Evolutionary conservation across 2,888 invertebrate genomes (phyloP).

Genomic region (Drosophila emarginata): DNA sequence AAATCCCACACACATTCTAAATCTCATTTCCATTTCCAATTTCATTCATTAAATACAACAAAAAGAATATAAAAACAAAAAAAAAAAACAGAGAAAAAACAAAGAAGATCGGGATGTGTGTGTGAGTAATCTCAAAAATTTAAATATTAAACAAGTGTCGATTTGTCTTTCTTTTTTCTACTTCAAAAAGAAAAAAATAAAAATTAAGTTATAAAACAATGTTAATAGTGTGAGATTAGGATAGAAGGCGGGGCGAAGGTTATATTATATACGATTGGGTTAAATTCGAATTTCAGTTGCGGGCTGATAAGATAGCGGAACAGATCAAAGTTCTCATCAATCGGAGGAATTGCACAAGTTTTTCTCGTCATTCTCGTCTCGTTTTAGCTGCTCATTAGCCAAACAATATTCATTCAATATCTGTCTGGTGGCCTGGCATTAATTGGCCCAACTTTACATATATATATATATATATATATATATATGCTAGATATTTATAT

Average conservation of each 20-base stretch:
- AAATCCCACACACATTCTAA: constrained; percentile 59
- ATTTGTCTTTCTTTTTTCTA: constrained; percentile 46
- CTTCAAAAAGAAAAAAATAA: neutral
- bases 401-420: neutral
- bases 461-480: constrained; percentile 30
- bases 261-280: too few species aligned
- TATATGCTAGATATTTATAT: too few species aligned
- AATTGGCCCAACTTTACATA: constrained; percentile 26
- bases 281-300: neutral
- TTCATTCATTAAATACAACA: constrained; percentile 64
- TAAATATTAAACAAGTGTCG: constrained; percentile 73
- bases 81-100: neutral
- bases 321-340: constrained; percentile 23
- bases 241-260: neutral
- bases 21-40: constrained; percentile 39
- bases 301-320: constrained; percentile 65
- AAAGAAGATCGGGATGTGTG: neutral
- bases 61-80: neutral
- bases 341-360: constrained; percentile 19
- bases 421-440: constrained; percentile 17
- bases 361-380: neutral
- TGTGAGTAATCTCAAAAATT: constrained; percentile 54
- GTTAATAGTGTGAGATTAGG: constrained; percentile 54
- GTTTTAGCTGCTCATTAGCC: constrained; percentile 31
- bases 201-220: constrained; percentile 74